These are phyloP conservation scores for Euschistus heros DNA, from an alignment of 1,140 invertebrate genomes.

Conservation along the genomic window DNA sequence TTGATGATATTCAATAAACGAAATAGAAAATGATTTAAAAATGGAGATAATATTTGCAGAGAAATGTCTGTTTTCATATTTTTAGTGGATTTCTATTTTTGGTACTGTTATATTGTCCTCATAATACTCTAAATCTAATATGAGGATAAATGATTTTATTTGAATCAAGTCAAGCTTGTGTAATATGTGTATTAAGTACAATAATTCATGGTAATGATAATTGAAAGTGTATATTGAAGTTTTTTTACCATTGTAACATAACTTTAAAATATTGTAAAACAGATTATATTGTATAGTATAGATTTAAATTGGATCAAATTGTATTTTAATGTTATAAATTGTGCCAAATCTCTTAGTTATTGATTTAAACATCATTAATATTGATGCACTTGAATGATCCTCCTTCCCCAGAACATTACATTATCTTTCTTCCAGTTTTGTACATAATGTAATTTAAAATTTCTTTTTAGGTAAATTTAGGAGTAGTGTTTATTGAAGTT, in stretches of 20 bases:
- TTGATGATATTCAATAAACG: not conserved
- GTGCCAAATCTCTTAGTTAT: not conserved
- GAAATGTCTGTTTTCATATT: not conserved
- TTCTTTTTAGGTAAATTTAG: not conserved
- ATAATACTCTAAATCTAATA: not conserved
- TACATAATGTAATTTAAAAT: conserved; percentile 3
- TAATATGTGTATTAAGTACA: conserved; percentile 9
- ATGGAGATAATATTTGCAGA: not conserved
- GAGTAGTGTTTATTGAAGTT: not conserved
- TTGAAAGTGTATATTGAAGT: not conserved
- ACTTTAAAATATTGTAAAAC: not conserved
- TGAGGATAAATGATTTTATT: not conserved
- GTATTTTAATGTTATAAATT: conserved; percentile 9
- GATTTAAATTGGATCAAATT: not conserved
- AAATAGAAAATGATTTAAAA: not conserved
- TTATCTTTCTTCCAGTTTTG: conserved; percentile 3
- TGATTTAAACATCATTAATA: not conserved
- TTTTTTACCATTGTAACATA: conserved; percentile 3
- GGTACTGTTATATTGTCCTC: conserved; percentile 2
- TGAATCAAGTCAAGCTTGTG: not conserved
- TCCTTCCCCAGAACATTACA: not conserved
- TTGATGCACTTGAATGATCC: not conserved
- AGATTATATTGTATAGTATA: conserved; percentile 7
- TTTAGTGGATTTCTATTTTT: conserved; percentile 6
- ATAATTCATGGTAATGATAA: not conserved